Evolutionary conservation across 2,888 invertebrate species (phyloP).

Genomic region (Psococerastis gibbosa): DNA sequence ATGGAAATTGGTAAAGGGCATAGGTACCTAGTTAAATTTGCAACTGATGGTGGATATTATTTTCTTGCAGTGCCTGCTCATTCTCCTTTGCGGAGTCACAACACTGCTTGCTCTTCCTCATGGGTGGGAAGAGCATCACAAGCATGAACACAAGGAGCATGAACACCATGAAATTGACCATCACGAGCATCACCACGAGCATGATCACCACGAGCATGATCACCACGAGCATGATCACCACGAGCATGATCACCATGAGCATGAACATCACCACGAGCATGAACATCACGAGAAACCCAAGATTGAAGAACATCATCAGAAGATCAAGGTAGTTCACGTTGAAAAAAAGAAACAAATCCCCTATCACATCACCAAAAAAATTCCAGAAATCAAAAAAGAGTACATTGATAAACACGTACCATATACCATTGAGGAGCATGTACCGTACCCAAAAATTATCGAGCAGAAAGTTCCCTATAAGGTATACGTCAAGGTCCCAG

Average conservation of each 20-base stretch:
- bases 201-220: neutral
- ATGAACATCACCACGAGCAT: neutral
- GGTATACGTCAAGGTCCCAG: conserved; percentile 20
- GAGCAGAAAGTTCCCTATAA: conserved; percentile 20
- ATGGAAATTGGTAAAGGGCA: no score
- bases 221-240: neutral
- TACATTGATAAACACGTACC: conserved; percentile 17
- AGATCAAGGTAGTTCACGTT: conserved; percentile 14
- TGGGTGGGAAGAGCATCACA: no score
- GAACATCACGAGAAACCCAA: conserved; percentile 13
- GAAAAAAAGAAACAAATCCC: conserved; percentile 9
- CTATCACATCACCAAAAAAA: conserved; percentile 16
- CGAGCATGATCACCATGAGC: neutral
- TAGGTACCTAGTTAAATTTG: no score
- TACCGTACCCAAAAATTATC: conserved; percentile 18
- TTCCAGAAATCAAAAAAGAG: conserved; percentile 9
- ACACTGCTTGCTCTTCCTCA: no score
- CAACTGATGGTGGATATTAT: no score
- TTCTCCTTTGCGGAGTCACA: no score
- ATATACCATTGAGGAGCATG: conserved; percentile 18
- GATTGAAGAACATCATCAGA: conserved; percentile 21
- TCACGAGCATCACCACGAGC: no score
- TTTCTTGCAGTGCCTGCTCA: no score
- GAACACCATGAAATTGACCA: no score
- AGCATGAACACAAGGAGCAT: no score